Percentiles rank a stretch among this genome's conserved stretches.
Conservation (phyloP, 2,113 vertebrate genomes). For the Tursiops truncatus region DNA sequence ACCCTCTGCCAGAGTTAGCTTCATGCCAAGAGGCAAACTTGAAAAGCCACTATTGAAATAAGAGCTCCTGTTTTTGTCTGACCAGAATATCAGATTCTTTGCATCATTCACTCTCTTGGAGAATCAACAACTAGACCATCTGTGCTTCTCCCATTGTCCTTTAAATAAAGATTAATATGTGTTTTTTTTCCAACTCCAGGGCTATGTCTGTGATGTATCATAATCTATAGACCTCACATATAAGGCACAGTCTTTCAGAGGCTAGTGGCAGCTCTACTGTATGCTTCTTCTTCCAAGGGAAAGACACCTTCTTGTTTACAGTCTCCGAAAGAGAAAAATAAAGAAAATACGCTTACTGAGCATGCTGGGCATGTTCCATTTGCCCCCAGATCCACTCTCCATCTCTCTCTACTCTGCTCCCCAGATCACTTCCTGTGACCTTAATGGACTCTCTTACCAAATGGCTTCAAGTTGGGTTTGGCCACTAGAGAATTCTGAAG, state of each 20-base stretch:
- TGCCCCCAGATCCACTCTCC: background rate
- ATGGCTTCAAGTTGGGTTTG: background rate
- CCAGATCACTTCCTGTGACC: background rate
- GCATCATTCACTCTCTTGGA: background rate
- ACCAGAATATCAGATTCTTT: conserved; percentile 5
- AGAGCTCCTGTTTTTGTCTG: conserved; percentile 61
- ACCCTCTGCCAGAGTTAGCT: conserved; percentile 46
- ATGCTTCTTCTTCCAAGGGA: background rate
- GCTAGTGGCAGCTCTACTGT: background rate
- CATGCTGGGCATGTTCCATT: no score
- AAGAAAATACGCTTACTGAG: background rate
- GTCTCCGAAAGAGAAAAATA: background rate
- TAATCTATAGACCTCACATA: background rate
- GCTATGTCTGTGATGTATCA: background rate
- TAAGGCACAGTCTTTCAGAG: background rate
- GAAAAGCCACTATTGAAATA: conserved; percentile 70
- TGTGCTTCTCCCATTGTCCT: background rate
- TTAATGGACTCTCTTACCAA: background rate
- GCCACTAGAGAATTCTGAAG: background rate
- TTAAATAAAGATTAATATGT: background rate
- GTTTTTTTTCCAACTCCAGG: background rate
- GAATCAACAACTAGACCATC: background rate
- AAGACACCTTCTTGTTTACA: background rate
- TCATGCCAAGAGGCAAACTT: conserved; percentile 63
- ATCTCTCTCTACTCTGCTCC: background rate